phyloP scores from a whole-genome alignment of 2,797 vertebrate species.

The Lagocephalus sceleratus region DNA sequence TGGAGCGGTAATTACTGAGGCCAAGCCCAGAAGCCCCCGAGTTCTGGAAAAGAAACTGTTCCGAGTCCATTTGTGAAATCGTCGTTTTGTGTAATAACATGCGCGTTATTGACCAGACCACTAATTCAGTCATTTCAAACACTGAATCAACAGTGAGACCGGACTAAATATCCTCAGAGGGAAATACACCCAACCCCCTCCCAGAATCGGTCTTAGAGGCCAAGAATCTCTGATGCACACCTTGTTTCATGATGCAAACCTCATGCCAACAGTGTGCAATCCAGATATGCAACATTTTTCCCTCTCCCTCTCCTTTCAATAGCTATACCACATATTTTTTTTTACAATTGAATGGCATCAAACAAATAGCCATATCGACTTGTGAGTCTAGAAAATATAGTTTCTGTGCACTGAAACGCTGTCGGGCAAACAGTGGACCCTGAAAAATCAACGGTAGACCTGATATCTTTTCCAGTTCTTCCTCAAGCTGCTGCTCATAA shows the following conservation, averaged over 20 bases:
- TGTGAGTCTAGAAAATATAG: too few species aligned
- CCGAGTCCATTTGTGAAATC: constrained; percentile 16
- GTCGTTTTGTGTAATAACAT: constrained; percentile 4
- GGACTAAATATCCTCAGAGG: constrained; percentile 24
- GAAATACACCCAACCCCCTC: constrained; percentile 20
- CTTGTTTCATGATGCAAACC: constrained; percentile 35
- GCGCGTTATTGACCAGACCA: constrained; percentile 7
- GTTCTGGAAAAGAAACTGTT: constrained; percentile 32
- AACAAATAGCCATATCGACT: too few species aligned
- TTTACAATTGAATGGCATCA: too few species aligned
- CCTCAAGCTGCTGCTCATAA: too few species aligned
- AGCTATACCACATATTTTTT: not conserved
- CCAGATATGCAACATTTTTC: constrained; percentile 32
- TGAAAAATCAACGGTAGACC: too few species aligned
- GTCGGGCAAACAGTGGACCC: too few species aligned
- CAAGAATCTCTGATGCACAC: constrained; percentile 39
- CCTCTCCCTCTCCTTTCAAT: constrained; percentile 2
- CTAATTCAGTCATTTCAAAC: not conserved
- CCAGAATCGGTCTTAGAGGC: constrained; percentile 25
- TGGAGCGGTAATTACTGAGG: constrained; percentile 44
- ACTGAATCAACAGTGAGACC: not conserved
- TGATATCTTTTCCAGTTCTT: too few species aligned
- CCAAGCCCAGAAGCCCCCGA: constrained; percentile 59
- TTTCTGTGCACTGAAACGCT: too few species aligned
- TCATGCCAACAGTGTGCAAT: constrained; percentile 24